phyloP scores from a whole-genome alignment of 2,888 invertebrate species.

The Piscicola geometra region DNA sequence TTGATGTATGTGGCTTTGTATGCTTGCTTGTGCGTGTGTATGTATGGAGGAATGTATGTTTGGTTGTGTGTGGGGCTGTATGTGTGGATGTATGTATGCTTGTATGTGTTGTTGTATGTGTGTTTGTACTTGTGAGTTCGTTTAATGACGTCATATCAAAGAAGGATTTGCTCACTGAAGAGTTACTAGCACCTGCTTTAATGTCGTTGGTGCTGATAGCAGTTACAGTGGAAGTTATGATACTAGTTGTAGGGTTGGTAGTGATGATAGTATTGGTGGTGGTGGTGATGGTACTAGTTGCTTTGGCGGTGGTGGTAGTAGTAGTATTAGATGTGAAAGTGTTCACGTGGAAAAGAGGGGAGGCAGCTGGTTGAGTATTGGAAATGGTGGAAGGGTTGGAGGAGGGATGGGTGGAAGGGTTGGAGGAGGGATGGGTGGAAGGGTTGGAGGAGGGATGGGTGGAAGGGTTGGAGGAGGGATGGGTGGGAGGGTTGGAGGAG shows the following conservation, averaged over 20 bases:
- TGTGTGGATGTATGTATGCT: too few relatives aligned
- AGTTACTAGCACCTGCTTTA: background rate
- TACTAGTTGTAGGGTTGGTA: slow-evolving; percentile 3
- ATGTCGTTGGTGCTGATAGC: background rate
- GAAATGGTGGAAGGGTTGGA: too few relatives aligned
- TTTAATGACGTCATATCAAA: background rate
- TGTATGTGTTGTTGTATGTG: too few relatives aligned
- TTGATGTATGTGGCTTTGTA: background rate
- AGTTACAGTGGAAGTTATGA: slow-evolving; percentile 2
- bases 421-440: too few relatives aligned
- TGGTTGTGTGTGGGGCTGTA: too few relatives aligned
- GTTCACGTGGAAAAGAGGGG: too few relatives aligned
- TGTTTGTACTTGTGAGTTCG: background rate
- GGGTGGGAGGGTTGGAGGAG: too few relatives aligned
- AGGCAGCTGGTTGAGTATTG: too few relatives aligned
- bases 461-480: too few relatives aligned
- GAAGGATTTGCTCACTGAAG: background rate
- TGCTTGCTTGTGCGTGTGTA: slow-evolving; percentile 4
- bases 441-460: too few relatives aligned
- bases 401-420: too few relatives aligned
- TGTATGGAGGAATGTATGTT: background rate
- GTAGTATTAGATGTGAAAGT: slow-evolving; percentile 20
- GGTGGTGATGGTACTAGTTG: slow-evolving; percentile 16
- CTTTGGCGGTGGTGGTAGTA: slow-evolving; percentile 13
- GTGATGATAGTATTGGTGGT: slow-evolving; percentile 19